These are phyloP conservation scores for Raja brachyura DNA, from an alignment of 2,113 vertebrate species.

Conservation along the genomic window DNA sequence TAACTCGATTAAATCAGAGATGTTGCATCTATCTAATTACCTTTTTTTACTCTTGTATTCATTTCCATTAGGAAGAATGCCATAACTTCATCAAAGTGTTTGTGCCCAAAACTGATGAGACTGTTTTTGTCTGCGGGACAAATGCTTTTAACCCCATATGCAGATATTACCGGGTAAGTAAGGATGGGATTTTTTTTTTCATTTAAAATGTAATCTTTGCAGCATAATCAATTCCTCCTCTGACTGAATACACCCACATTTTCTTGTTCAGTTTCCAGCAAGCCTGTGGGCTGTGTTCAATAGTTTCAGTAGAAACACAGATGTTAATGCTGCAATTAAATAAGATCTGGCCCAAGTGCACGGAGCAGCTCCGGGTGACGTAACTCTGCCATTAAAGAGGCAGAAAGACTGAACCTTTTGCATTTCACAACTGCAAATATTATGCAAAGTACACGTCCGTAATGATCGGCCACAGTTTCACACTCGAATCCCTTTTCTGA, in stretches of 20 bases:
- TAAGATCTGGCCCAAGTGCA: neutral
- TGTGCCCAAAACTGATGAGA: constrained; percentile 91
- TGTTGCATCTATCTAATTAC: constrained; percentile 30
- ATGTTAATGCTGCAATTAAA: neutral
- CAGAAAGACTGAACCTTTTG: neutral
- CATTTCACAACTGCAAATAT: neutral
- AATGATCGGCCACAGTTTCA: neutral
- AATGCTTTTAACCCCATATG: constrained; percentile 98
- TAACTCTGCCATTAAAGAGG: too few species aligned
- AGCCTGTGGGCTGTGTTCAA: neutral
- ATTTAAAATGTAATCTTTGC: neutral
- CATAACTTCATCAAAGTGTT: constrained; percentile 99
- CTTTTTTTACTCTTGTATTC: neutral
- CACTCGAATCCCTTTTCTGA: neutral
- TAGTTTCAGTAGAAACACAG: neutral
- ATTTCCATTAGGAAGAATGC: constrained; percentile 79
- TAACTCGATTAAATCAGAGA: constrained; percentile 14
- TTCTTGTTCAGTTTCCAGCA: neutral
- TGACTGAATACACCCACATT: neutral
- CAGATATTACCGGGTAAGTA: constrained; percentile 88
- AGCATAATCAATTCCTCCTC: neutral
- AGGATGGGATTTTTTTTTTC: neutral
- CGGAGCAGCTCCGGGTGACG: neutral
- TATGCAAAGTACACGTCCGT: neutral
- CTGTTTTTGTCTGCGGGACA: constrained; percentile 95